phyloP scores from a whole-genome alignment of 2,888 invertebrate genomes.

The Polydrusus cervinus region DNA sequence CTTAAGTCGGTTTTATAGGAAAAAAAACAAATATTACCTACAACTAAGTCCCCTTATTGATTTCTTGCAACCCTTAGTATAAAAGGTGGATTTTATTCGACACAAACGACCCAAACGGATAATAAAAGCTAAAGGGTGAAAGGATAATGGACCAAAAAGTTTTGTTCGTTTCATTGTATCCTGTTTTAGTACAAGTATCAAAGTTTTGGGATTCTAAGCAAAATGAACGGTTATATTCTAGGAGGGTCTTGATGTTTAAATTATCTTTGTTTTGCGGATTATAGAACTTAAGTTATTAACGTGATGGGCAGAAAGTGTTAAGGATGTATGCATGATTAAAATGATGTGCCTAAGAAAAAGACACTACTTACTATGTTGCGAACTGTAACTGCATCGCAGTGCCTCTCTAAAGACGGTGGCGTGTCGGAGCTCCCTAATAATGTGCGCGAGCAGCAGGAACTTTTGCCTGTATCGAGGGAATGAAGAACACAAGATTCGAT shows the following conservation, averaged over 20 bases:
- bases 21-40: not conserved
- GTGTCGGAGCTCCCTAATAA: too few relatives aligned
- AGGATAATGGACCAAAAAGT: conserved; percentile 50
- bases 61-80: conserved; percentile 18
- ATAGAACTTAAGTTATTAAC: not conserved
- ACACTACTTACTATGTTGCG: too few relatives aligned
- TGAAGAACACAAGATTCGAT: too few relatives aligned
- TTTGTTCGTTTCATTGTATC: conserved; percentile 35
- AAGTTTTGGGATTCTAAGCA: conserved; percentile 31
- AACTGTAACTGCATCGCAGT: too few relatives aligned
- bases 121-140: conserved; percentile 52
- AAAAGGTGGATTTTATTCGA: conserved; percentile 48
- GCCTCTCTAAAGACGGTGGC: too few relatives aligned
- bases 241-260: conserved; percentile 15
- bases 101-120: conserved; percentile 45
- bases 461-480: too few relatives aligned
- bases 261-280: conserved; percentile 11
- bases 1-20: not conserved
- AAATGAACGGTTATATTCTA: conserved; percentile 29
- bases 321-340: not conserved
- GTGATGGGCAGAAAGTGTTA: not conserved
- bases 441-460: too few relatives aligned
- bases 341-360: too few relatives aligned
- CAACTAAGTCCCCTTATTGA: conserved; percentile 24
- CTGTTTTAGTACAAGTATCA: conserved; percentile 34